phyloP scores from a whole-genome alignment of 2,113 vertebrate species.

The Charina bottae region DNA sequence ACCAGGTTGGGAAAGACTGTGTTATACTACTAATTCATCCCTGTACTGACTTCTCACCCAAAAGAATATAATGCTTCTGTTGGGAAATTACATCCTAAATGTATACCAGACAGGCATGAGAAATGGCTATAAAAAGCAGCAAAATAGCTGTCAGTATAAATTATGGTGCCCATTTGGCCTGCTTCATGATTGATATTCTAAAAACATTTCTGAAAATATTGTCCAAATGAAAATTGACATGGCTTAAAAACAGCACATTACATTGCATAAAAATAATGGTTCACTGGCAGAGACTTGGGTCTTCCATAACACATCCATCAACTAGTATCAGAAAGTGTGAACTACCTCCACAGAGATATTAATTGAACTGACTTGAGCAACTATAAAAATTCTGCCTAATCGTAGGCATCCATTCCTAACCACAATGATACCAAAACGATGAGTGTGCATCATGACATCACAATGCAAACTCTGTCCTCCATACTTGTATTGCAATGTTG shows the following conservation, averaged over 20 bases:
- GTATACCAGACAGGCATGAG: neutral
- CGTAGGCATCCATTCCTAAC: neutral
- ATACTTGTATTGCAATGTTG: neutral
- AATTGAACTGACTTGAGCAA: neutral
- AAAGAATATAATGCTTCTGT: neutral
- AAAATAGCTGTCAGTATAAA: neutral
- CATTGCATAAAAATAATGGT: neutral
- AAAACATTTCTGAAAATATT: slow-evolving; percentile 4
- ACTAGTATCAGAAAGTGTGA: neutral
- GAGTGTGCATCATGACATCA: neutral
- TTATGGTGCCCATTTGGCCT: neutral
- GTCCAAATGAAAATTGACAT: slow-evolving; percentile 13
- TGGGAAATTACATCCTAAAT: neutral
- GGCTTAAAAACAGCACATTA: neutral
- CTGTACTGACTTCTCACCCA: neutral
- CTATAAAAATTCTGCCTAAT: neutral
- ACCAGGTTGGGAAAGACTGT: neutral
- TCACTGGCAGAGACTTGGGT: neutral
- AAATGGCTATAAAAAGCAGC: slow-evolving; percentile 9
- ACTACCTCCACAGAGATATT: neutral
- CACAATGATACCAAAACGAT: neutral
- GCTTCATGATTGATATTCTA: slow-evolving; percentile 4
- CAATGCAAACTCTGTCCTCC: neutral
- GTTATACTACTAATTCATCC: neutral
- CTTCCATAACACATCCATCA: slow-evolving; percentile 1